Base-by-base conservation (phyloP, 2,797 vertebrate species). In the Fistularia tabacaria region DNA sequence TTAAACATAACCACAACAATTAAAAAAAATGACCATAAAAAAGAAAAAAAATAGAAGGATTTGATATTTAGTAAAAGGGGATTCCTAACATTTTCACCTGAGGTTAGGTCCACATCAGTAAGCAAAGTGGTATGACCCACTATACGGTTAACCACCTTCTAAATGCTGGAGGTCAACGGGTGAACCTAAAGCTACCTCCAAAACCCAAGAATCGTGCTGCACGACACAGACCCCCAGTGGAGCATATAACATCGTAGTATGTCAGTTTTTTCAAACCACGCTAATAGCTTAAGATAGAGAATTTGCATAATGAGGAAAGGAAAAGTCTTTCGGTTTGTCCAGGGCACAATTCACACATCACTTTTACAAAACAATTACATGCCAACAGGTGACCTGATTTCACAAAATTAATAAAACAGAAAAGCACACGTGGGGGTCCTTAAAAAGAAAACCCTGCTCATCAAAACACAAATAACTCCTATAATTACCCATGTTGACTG, bases 401-500 rank as follows among this genome's bases (percentile, higher is more conserved):
- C 39, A 54, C 10, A 54, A 54, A 7, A 54, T n/a, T 41, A 25
- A 3, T 0, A 8, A 10, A 53, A 55, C 1, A 6, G 3, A 59
- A 9, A 9, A 36, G 7, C 2, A 52, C 9, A 42, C 11, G 46
- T 0, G 42, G 44, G 5, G 9, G 2, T 57, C 44, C 6, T 37
- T 60, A 7, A 46, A 0, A 1, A 25, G 41, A 14, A 48, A 68
- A 64, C 9, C 49, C 15, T 62, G 7, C 36, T 57, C 39, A 25
- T 46, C 14, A 49, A 61, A 59, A 59, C 25, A 51, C 10, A 39
- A 25, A 59, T 45, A 40, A 51, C 40, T 51, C 43, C n/a, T n/a
- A 14, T 6, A 59, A 12, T 14, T 42, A 15, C 38, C 54, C 36
- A 10, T 62, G 61, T 69, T 73, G n/a, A 74, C 42, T 45, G 39